Conservation (phyloP, 1,140 invertebrate genomes). For the Delia radicum region DNA sequence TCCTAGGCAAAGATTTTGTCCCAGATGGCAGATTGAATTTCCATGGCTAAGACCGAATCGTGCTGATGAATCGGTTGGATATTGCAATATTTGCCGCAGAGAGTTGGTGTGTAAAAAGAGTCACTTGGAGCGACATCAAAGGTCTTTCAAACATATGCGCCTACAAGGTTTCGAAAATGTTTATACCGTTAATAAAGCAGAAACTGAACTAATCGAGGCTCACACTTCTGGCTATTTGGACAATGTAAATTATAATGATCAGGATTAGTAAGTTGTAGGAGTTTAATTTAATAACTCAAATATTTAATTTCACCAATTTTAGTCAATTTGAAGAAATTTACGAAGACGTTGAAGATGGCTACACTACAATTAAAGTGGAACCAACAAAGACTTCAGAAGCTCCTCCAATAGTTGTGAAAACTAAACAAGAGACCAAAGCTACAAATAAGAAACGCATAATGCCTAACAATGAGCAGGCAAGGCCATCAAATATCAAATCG, state of each 20-base stretch:
- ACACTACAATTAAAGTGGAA: constrained; percentile 11
- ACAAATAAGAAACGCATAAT: background rate
- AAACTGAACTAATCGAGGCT: constrained; percentile 11
- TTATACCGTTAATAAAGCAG: background rate
- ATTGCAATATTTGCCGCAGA: constrained; percentile 28
- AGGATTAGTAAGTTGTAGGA: background rate
- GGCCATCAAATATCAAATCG: too few species aligned
- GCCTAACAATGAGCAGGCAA: background rate
- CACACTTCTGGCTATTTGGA: constrained; percentile 20
- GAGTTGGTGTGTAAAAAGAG: constrained; percentile 29
- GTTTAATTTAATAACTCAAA: background rate
- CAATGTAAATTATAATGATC: background rate
- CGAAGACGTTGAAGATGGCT: background rate
- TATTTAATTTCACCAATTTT: background rate
- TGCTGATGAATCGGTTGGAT: constrained; percentile 24
- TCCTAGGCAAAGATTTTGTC: constrained; percentile 24
- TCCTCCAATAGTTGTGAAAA: background rate
- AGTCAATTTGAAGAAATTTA: background rate
- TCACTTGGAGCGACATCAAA: constrained; percentile 28
- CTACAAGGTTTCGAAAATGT: constrained; percentile 20
- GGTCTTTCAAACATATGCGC: constrained; percentile 26
- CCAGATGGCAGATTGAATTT: constrained; percentile 25
- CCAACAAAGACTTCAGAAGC: background rate
- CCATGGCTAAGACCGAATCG: constrained; percentile 27
- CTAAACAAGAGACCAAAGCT: background rate